Percentiles rank a stretch among this genome's conserved stretches.
Evolutionary conservation across 1,140 invertebrate genomes (phyloP).

Genomic region (Apocrypta bakeri): DNA sequence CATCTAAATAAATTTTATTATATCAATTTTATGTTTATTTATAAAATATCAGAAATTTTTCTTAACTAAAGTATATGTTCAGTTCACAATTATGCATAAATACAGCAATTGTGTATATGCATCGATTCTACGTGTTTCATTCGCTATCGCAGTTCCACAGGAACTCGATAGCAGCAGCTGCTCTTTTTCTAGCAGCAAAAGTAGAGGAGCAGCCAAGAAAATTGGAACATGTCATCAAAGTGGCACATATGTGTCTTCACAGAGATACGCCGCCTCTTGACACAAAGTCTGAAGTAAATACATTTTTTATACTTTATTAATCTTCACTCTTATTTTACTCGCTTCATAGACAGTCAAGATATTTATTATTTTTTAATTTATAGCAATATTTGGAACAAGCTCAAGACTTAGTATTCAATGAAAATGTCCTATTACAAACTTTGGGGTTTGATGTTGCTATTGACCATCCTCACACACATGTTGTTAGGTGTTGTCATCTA

Average conservation of each 20-base stretch:
- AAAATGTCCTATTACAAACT: slow-evolving; percentile 96
- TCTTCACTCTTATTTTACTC: too few relatives aligned
- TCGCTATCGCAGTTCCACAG: slow-evolving; percentile 90
- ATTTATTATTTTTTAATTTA: slow-evolving; percentile 63
- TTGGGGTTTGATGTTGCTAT: slow-evolving; percentile 97
- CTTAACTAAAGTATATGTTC: slow-evolving; percentile 25
- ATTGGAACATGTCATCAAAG: slow-evolving; percentile 95
- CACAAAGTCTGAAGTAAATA: slow-evolving; percentile 80
- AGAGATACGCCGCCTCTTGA: slow-evolving; percentile 79
- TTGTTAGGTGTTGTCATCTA: slow-evolving; percentile 94
- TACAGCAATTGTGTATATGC: slow-evolving; percentile 98
- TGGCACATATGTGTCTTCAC: slow-evolving; percentile 88
- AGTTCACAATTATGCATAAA: slow-evolving; percentile 94
- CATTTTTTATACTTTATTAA: not conserved
- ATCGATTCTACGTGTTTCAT: slow-evolving; percentile 97
- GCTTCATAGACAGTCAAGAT: too few relatives aligned
- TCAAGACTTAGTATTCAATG: slow-evolving; percentile 95
- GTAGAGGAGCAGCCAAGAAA: slow-evolving; percentile 98
- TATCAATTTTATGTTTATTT: not conserved
- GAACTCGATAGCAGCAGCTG: slow-evolving; percentile 87
- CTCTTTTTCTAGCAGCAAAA: slow-evolving; percentile 96
- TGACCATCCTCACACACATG: slow-evolving; percentile 97
- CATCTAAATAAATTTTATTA: too few relatives aligned
- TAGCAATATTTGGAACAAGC: slow-evolving; percentile 85
- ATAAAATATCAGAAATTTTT: slow-evolving; percentile 1